A percentile compares a stretch with the other conserved stretches of the same genome.
These are phyloP conservation scores for Pyrrhosoma nymphula DNA, from an alignment of 2,888 invertebrate genomes.

Conservation along the genomic window DNA sequence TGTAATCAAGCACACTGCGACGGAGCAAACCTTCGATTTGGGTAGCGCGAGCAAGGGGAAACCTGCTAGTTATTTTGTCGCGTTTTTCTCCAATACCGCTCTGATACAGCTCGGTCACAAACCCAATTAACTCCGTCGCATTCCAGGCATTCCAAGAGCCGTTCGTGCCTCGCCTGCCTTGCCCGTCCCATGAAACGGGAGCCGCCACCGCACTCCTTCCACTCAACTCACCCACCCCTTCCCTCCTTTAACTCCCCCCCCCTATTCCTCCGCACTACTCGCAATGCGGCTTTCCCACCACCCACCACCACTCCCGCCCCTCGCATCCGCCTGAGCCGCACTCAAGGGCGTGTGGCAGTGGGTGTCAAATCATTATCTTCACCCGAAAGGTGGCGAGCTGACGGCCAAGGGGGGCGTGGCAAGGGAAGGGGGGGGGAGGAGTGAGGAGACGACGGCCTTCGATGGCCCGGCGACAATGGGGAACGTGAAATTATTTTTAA, in stretches of 20 bases:
- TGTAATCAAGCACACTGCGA: background rate
- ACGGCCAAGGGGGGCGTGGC: background rate
- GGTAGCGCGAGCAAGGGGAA: background rate
- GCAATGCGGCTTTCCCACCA: background rate
- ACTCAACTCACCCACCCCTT: background rate
- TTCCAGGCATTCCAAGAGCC: background rate
- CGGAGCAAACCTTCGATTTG: background rate
- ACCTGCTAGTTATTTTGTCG: background rate
- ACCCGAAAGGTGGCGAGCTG: background rate
- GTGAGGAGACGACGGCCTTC: no score
- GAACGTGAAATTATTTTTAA: no score
- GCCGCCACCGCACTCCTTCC: background rate
- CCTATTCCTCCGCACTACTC: background rate
- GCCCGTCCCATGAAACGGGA: background rate
- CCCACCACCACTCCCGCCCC: background rate
- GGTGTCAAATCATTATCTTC: background rate
- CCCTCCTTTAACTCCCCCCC: background rate
- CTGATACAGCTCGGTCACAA: slow-evolving; percentile 10
- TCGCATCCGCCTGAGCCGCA: background rate
- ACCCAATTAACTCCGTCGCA: slow-evolving; percentile 31
- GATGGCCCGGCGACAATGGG: no score
- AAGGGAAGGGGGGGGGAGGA: background rate
- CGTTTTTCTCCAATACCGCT: slow-evolving; percentile 19
- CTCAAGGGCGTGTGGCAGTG: background rate
- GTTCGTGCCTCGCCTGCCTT: background rate